Evolutionary conservation across 2,888 invertebrate species (phyloP).

Genomic region (Microctonus aethiopoides): DNA sequence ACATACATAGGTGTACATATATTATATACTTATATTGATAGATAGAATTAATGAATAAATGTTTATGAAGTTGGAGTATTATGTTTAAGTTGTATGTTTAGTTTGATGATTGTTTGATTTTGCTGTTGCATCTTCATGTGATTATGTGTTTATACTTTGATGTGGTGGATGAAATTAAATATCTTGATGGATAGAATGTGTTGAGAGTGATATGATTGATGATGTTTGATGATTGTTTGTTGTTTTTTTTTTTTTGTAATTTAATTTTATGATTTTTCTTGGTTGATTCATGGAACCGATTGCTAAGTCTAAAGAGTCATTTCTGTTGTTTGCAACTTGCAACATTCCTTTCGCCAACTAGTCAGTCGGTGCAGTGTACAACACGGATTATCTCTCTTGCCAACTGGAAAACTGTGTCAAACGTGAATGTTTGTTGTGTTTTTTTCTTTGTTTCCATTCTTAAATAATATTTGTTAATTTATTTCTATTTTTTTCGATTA

Average conservation of each 20-base stretch:
- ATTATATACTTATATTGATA: no score
- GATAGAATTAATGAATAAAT: no score
- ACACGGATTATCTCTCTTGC: constrained; percentile 5
- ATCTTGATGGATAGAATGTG: no score
- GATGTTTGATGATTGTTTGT: background rate
- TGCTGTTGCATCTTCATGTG: no score
- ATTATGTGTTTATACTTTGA: no score
- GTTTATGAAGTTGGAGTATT: no score
- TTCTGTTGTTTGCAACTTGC: constrained; percentile 44
- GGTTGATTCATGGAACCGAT: no score
- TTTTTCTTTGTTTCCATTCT: background rate
- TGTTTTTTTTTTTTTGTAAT: constrained; percentile 13
- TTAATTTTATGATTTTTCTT: constrained; percentile 22
- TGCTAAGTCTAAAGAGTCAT: constrained; percentile 7
- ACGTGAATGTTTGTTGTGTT: constrained; percentile 24
- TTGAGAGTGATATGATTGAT: no score
- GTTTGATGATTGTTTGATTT: no score
- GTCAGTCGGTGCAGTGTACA: constrained; percentile 19
- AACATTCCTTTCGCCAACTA: constrained; percentile 60
- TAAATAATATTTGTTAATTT: background rate
- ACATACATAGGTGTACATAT: no score
- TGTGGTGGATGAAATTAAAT: no score
- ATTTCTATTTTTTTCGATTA: background rate
- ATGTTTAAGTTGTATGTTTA: no score
- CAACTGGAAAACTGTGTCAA: constrained; percentile 50